Evolutionary conservation across 2,113 vertebrate species (phyloP).

Genomic region (Vidua macroura): DNA sequence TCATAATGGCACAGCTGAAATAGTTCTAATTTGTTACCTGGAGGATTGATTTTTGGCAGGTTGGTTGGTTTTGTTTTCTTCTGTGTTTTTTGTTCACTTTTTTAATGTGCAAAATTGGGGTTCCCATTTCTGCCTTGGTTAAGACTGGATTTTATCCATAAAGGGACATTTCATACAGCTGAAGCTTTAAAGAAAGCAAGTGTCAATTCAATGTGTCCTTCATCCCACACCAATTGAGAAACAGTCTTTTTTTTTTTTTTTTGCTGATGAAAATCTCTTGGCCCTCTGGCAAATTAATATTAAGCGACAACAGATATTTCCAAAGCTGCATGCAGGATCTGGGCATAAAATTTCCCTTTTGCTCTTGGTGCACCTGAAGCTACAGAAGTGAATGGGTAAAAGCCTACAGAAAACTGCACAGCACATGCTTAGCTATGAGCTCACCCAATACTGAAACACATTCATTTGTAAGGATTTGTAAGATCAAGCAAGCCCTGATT

Average conservation of each 20-base stretch:
- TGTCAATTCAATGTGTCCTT: not conserved
- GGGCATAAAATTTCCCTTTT: not conserved
- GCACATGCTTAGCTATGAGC: not conserved
- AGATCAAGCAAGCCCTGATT: not conserved
- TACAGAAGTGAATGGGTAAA: not conserved
- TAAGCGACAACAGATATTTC: not conserved
- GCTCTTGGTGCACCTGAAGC: not conserved
- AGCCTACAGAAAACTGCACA: not conserved
- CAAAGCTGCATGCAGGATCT: not conserved
- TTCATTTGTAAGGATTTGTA: not conserved
- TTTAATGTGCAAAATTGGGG: not conserved
- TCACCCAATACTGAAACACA: not conserved
- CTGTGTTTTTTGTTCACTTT: rapidly evolving
- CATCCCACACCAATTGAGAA: not conserved
- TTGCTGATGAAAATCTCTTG: not conserved
- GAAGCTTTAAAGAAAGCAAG: not conserved
- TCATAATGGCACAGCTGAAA: not conserved
- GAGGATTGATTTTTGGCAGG: not conserved
- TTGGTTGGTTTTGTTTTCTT: not conserved
- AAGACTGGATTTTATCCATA: not conserved
- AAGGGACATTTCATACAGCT: not conserved
- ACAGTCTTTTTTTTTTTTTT: not conserved
- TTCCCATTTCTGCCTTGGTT: not conserved
- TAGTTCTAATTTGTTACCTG: not conserved
- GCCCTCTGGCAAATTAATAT: not conserved